These are phyloP conservation scores for Pogonognathellus flavescens DNA, from an alignment of 1,140 invertebrate genomes.

Conservation along the genomic window DNA sequence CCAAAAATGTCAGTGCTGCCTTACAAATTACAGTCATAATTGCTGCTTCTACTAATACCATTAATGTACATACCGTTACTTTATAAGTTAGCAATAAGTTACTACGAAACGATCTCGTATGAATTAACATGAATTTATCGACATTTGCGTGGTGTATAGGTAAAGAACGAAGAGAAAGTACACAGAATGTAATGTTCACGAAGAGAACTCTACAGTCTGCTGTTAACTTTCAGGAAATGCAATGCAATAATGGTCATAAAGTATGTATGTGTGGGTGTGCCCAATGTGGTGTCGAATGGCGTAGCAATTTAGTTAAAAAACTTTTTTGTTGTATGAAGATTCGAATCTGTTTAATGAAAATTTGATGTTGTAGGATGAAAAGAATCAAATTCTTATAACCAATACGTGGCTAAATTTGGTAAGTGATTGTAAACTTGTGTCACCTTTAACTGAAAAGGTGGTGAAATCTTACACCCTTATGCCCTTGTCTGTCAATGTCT, in stretches of 20 bases:
- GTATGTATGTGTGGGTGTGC: not conserved
- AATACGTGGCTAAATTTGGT: constrained; percentile 76
- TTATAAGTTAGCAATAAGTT: too few species aligned
- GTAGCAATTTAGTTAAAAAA: not conserved
- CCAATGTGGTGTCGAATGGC: not conserved
- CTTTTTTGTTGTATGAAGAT: not conserved
- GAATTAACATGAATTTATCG: too few species aligned
- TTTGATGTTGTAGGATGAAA: constrained; percentile 74
- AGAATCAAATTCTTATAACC: constrained; percentile 77
- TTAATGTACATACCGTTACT: too few species aligned
- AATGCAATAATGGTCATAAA: not conserved
- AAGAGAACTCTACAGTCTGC: too few species aligned
- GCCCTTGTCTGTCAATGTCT: constrained; percentile 56
- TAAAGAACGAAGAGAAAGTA: too few species aligned
- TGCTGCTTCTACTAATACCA: too few species aligned
- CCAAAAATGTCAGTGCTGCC: constrained; percentile 23
- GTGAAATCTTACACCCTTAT: constrained; percentile 58
- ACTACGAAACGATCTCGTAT: too few species aligned
- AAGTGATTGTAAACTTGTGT: constrained; percentile 68
- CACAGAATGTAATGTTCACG: too few species aligned
- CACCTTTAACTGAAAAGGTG: constrained; percentile 53
- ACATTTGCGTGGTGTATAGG: too few species aligned
- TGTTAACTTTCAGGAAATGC: too few species aligned
- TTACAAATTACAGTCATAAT: too few species aligned
- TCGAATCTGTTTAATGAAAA: constrained; percentile 47